Evolutionary conservation across 1,140 invertebrate species (phyloP).

Genomic region (Pseudobourletiella spinata): DNA sequence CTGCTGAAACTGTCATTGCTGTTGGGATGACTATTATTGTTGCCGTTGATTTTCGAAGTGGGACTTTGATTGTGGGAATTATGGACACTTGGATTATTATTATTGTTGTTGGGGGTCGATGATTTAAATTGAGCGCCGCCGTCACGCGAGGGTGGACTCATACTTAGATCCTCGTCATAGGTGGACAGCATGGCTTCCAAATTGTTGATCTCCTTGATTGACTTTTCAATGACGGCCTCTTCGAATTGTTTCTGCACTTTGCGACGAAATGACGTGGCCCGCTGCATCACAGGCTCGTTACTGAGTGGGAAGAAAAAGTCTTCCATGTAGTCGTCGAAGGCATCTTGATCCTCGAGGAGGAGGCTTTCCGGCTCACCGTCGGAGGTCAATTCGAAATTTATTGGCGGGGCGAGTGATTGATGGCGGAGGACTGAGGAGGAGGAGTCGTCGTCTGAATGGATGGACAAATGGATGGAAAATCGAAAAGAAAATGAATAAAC

Average conservation of each 20-base stretch:
- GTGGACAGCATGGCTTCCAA: constrained; percentile 38
- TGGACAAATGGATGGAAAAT: neutral
- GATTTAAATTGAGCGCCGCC: too few relatives aligned
- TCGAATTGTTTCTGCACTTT: constrained; percentile 39
- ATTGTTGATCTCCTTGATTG: constrained; percentile 38
- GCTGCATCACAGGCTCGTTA: constrained; percentile 40
- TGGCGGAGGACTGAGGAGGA: too few relatives aligned
- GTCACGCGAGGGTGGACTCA: neutral
- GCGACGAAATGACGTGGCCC: constrained; percentile 39
- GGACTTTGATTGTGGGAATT: neutral
- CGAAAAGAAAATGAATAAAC: constrained; percentile 3
- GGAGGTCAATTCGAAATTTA: constrained; percentile 6
- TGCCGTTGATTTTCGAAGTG: neutral
- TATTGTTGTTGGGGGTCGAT: neutral
- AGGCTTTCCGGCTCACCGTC: constrained; percentile 7
- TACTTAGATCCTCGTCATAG: constrained; percentile 34
- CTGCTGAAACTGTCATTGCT: too few relatives aligned
- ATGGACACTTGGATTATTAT: neutral
- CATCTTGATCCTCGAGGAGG: constrained; percentile 1
- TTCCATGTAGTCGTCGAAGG: constrained; percentile 40
- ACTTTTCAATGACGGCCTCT: constrained; percentile 38
- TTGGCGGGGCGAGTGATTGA: neutral
- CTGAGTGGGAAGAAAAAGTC: constrained; percentile 40
- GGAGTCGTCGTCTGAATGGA: neutral
- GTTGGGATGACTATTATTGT: too few relatives aligned